Evolutionary conservation across 2,113 vertebrate genomes (phyloP), one percentile per base, ranked within the genome.

Genomic region (Zosterops hypoxanthus): DNA sequence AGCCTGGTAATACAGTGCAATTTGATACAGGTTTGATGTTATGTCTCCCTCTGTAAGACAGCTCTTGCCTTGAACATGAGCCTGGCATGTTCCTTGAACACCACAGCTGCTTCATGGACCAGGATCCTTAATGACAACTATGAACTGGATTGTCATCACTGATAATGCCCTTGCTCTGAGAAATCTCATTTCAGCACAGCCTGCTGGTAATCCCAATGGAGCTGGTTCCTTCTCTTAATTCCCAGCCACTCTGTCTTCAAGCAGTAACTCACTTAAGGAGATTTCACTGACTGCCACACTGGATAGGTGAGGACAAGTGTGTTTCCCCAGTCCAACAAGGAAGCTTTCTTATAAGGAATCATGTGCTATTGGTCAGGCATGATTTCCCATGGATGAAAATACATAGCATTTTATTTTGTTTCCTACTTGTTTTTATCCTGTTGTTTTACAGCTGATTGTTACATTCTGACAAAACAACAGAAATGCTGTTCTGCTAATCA

Each of bases 271-370:
- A 24, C 10, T 24, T 10, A 17, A 39, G 41, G 61, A 50, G 31
- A 34, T 71, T 63, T 75, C 49, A 22, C 8, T 14, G 11, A 6
- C 29, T 64, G n/a, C 33, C 3, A 2, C 1, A 0, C 52, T 60
- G 46, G 60, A 12, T 19, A 26, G 69, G 17, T 75, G 47, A 84
- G 65, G 28, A 22, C 29, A 39, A 73, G 34, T 24, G 9, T 15
- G 6, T 78, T 84, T 68, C 52, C 22, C 16, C 1, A 3, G 16
- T 14, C 34, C 61, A 69, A 18, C 61, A 69, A 18, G 9, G 63
- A 26, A 66, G 21, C 22, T 92, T 52, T 78, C 18, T 50, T 49
- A 9, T 2, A 46, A 49, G 13, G 55, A 73, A 19, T 22, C 9
- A 24, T 26, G 26, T 18, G 26, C 16, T 60, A 3, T 25, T 69